Base-by-base conservation (phyloP, 1,140 invertebrate genomes). In the Trypoxylus dichotomus region DNA sequence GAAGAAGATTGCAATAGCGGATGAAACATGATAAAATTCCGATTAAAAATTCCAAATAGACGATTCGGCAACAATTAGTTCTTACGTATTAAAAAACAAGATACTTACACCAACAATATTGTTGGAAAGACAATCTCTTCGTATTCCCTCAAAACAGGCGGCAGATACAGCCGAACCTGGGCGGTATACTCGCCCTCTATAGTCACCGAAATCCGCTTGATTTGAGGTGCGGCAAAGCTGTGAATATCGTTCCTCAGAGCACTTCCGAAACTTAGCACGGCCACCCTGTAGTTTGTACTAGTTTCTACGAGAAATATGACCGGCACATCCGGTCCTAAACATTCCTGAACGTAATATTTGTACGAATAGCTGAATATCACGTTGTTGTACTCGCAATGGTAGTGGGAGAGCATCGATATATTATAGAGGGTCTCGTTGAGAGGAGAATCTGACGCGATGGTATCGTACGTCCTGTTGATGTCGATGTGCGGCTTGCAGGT, bases 61-160 rank as follows among this genome's bases (percentile, higher is more conserved):
- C 3, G 5, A 58, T 15, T 6, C 15, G 3, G 54, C 11, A 73
- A 73, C 71, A 3, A 37, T 37, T 5, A 73, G 6, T 1, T 6
- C 8, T 74, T 47, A 25, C 3, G n/a, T n/a, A n/a, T n/a, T n/a
- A n/a, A n/a, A n/a, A 75, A 21, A 25, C 74, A 21, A 8, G 47
- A 10, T 72, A 92, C 94, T 92, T 89, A 96, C 94, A 95, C 91
- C 78, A 94, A 90, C 27, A 95, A 85, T 0, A 95, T 89, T n/a
- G 95, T 83, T 0, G 95, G 95, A 84, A 96, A 95, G 8, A 92
- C 91, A 43, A 94, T 90, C 80, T 94, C 93, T 83, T 96, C 94
- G 63, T 94, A 91, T 82, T 95, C 93, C 74, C 92, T 86, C 78
- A 95, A 89, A n/a, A 93, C 92, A 0, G 93, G 93, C 0, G 94